Evolutionary conservation across 2,888 invertebrate species (phyloP).

Genomic region (Leptopilina syphax): DNA sequence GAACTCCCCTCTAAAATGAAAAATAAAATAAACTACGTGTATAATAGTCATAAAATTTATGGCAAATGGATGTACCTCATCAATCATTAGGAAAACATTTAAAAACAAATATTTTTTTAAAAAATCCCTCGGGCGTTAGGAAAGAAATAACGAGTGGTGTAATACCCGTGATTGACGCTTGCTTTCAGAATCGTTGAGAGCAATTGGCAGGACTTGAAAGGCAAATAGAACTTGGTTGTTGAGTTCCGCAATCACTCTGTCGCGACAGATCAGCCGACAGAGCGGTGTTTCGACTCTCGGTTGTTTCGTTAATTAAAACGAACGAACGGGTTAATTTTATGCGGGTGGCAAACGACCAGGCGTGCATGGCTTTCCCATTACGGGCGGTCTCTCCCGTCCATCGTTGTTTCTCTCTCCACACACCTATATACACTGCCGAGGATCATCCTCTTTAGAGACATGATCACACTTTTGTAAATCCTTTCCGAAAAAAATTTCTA

Average conservation of each 20-base stretch:
- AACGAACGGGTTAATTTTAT: constrained; percentile 75
- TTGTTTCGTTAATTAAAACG: constrained; percentile 76
- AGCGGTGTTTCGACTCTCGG: constrained; percentile 65
- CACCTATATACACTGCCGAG: constrained; percentile 45
- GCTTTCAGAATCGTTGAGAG: constrained; percentile 18
- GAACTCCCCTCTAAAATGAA: no score
- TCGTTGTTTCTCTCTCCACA: constrained; percentile 41
- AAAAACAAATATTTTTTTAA: neutral
- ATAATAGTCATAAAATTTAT: no score
- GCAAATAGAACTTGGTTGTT: constrained; percentile 49
- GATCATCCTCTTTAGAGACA: constrained; percentile 40
- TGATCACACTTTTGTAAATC: constrained; percentile 1
- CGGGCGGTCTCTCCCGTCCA: constrained; percentile 58
- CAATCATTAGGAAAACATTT: no score
- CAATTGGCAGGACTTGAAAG: constrained; percentile 28
- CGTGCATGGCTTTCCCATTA: constrained; percentile 75
- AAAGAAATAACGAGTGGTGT: neutral
- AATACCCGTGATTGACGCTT: constrained; percentile 16
- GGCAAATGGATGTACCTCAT: no score
- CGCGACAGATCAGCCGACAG: constrained; percentile 61
- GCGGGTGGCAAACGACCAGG: constrained; percentile 70
- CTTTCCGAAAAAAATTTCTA: neutral
- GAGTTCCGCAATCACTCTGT: constrained; percentile 55
- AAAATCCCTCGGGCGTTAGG: neutral
- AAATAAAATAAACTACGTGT: no score